phyloP scores from a whole-genome alignment of 2,888 invertebrate genomes.

The Omphaloscelis lunosa region DNA sequence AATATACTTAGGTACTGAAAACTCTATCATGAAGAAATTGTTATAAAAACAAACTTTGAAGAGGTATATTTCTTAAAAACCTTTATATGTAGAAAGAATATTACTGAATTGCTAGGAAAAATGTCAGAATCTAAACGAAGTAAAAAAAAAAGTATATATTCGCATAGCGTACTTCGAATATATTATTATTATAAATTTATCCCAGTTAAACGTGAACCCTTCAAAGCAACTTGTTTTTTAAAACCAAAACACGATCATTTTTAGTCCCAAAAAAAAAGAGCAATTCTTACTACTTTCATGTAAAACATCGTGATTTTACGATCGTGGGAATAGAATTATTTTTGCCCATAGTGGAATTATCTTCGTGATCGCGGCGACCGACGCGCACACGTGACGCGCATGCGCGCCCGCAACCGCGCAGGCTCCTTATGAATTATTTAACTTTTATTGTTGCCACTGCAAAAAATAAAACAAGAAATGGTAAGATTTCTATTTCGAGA shows the following conservation, averaged over 20 bases:
- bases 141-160: neutral
- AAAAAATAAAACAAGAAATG: slow-evolving; percentile 79
- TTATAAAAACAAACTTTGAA: neutral
- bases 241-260: slow-evolving; percentile 24
- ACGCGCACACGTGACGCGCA: slow-evolving; percentile 83
- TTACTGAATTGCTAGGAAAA: neutral
- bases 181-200: neutral
- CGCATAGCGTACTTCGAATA: neutral
- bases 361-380: slow-evolving; percentile 79
- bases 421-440: slow-evolving; percentile 88
- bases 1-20: neutral
- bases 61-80: neutral
- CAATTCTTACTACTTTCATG: slow-evolving; percentile 70
- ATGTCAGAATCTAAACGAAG: neutral
- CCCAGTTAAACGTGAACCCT: neutral
- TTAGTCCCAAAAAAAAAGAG: slow-evolving; percentile 42
- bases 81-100: no score
- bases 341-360: slow-evolving; percentile 81
- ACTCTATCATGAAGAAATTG: neutral
- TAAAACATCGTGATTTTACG: slow-evolving; percentile 85
- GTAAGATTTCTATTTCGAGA: slow-evolving; percentile 86
- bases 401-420: slow-evolving; percentile 74
- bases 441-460: slow-evolving; percentile 87
- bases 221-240: slow-evolving; percentile 1
- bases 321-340: slow-evolving; percentile 88